Base-by-base conservation (phyloP, 2,113 vertebrate species). In the Rhabdornis inornatus region DNA sequence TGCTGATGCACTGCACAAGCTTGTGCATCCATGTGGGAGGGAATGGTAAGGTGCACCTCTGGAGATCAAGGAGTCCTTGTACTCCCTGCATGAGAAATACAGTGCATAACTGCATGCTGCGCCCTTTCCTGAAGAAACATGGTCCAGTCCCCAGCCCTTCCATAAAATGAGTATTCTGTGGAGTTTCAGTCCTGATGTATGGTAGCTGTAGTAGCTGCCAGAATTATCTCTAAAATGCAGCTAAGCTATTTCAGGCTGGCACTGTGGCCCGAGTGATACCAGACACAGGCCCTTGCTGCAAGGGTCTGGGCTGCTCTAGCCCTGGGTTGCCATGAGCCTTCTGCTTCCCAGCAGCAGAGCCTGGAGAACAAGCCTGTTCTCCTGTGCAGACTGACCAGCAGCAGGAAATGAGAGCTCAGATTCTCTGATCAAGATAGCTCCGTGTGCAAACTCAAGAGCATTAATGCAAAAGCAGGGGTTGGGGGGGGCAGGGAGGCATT, bases 321-420 rank as follows among this genome's bases (percentile, higher is more conserved):
- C 5, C 39, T 15, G 79, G 30, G 11, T 42, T 63, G 13, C 35
- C 33, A 4, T 2, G 3, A 71, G 30, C 42, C 30, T 53, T 10
- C 40, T 75, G 47, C 44, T 49, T 74, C 11, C 25, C 9, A 65
- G 64, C 60, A 75, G 93, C 45, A 42, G 85, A 66, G 49, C 47
- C 68, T 86, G 86, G 49, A 82, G 80, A 47, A 35, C 3, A 7
- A 68, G 31, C 23, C 42, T 30, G 16, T 55, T 71, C n/a, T 82
- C 4, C 1, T 44, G 59, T 52, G 64, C 37, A 37, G 59, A 60
- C 86, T 92, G 71, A 64, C 68, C 83, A 90, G 76, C 86, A 84
- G 90, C 90, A 95, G 95, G 95, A 97, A 96, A 79, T 83, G 92
- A 95, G 92, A 90, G 86, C 57, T 92, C 80, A 60, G 85, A 60